Base-by-base conservation (phyloP, 2,797 vertebrate genomes). In the Capromys pilorides region DNA sequence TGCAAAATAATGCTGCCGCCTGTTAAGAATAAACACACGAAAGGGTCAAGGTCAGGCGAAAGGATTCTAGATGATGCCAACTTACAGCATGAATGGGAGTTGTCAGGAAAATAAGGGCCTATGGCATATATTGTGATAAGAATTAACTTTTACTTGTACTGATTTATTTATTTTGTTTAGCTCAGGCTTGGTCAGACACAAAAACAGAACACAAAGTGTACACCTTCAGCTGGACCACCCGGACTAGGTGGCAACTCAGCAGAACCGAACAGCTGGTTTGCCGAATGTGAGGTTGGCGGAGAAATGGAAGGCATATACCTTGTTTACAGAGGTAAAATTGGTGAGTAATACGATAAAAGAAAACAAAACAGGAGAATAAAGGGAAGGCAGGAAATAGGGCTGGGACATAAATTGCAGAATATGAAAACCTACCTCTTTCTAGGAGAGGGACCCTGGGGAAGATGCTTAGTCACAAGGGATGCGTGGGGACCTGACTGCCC, bases 391-490 rank as follows among this genome's bases (percentile, higher is more conserved):
- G 62, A 79, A 78, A 71, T 62, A 77, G 71, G 77, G 54, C 66
- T 14, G 22, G 59, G 2, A 4, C 0, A 7, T 5, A 45, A 16
- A 31, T 59, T 18, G 10, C 16, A 51, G 66, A 9, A 5, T 2
- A 14, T 7, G 39, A 39, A 93, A 86, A 61, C 31, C 2, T 16
- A 1, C 36, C 3, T 12, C 16, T 64, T 49, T 10, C 1, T 8
- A 8, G 24, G 21, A 54, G 19, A 13, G 8, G 12, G 33, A 1
- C 28, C 1, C 13, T 28, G 28, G n/a, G 21, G 36, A 2, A 3
- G 22, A 39, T 12, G 16, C 10, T 0, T 0, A 0, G 3, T 19
- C 51, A 3, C 22, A 3, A 0, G 0, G 7, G 49, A 6, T 3
- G 26, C n/a, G 7, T 8, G 26, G 41, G 36, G 75, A 61, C 18